Conservation (phyloP, 2,888 invertebrate genomes). For the Galerucella nymphaeae region DNA sequence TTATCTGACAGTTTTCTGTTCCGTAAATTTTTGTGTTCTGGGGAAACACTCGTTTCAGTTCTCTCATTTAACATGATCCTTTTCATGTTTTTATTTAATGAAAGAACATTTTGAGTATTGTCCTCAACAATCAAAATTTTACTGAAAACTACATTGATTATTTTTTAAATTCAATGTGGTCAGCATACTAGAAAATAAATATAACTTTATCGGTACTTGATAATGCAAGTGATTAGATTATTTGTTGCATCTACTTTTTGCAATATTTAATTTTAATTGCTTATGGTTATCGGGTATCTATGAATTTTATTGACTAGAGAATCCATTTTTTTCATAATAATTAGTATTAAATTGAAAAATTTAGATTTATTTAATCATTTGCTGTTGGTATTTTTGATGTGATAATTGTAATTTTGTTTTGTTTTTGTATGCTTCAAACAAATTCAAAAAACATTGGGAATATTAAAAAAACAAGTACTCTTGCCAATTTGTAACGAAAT, state of each 20-base stretch:
- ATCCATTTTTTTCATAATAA: not conserved
- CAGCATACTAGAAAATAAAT: not conserved
- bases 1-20: not conserved
- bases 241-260: slow-evolving; percentile 37
- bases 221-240: slow-evolving; percentile 28
- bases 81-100: slow-evolving; percentile 21
- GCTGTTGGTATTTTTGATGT: slow-evolving; percentile 22
- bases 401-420: slow-evolving; percentile 14
- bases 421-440: slow-evolving; percentile 20
- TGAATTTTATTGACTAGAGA: slow-evolving; percentile 22
- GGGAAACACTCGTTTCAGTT: slow-evolving; percentile 9
- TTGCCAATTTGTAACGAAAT: not conserved
- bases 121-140: slow-evolving; percentile 11
- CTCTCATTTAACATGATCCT: slow-evolving; percentile 21
- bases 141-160: not conserved
- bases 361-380: slow-evolving; percentile 6
- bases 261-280: slow-evolving; percentile 25
- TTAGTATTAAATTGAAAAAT: not conserved
- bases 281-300: slow-evolving; percentile 21
- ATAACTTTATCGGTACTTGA: slow-evolving; percentile 6
- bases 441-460: slow-evolving; percentile 21
- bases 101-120: slow-evolving; percentile 19
- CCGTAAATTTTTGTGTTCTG: slow-evolving; percentile 6
- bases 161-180: not conserved
- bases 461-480: slow-evolving; percentile 25